A percentile compares a stretch with the other conserved stretches of the same genome.
Evolutionary conservation across 2,797 vertebrate genomes (phyloP).

Genomic region (Macroramphosus scolopax): DNA sequence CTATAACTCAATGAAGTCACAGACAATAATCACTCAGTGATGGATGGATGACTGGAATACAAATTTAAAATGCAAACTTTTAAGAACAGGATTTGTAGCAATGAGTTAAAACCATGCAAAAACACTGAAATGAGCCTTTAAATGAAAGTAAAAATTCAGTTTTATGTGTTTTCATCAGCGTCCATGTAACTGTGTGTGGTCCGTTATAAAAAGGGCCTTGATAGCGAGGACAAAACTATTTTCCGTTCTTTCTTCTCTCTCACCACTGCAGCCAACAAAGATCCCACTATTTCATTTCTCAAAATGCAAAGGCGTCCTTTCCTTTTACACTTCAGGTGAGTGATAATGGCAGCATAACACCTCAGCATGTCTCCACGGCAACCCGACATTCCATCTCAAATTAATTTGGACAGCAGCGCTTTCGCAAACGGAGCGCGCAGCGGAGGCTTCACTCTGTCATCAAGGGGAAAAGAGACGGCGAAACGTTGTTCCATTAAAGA

Average conservation of each 20-base stretch:
- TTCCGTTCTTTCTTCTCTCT: slow-evolving; percentile 14
- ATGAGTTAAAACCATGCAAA: no score
- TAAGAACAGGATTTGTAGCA: no score
- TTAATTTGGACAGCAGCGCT: slow-evolving; percentile 60
- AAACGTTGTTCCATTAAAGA: slow-evolving; percentile 41
- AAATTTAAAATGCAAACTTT: no score
- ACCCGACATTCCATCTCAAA: slow-evolving; percentile 60
- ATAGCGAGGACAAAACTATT: slow-evolving; percentile 10
- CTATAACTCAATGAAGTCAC: no score
- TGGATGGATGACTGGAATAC: no score
- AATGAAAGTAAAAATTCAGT: no score
- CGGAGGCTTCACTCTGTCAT: slow-evolving; percentile 38
- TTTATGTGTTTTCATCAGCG: no score
- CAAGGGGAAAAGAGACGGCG: slow-evolving; percentile 14
- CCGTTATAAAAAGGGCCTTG: no score
- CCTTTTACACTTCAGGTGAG: slow-evolving; percentile 40
- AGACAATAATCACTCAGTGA: no score
- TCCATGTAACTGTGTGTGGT: no score
- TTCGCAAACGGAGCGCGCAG: slow-evolving; percentile 43
- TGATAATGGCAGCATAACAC: slow-evolving; percentile 38
- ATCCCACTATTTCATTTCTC: slow-evolving; percentile 35
- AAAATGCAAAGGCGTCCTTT: slow-evolving; percentile 35
- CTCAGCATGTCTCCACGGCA: slow-evolving; percentile 63
- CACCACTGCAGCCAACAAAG: slow-evolving; percentile 6
- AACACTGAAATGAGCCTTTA: no score